Percentiles rank a stretch among this genome's conserved stretches.
Conservation (phyloP, 2,113 vertebrate genomes). For the Henicopernis longicauda region DNA sequence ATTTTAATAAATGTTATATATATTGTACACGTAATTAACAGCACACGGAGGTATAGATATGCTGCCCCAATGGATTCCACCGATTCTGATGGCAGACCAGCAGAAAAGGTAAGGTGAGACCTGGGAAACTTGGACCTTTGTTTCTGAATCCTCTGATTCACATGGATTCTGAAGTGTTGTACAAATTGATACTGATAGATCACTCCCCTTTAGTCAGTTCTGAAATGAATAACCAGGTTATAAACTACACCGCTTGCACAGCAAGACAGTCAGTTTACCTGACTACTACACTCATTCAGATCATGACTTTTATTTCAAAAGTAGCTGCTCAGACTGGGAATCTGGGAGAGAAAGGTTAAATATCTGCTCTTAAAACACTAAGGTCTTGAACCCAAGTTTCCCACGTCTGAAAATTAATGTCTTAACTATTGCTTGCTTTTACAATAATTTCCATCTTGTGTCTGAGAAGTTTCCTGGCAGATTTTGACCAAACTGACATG, state of each 20-base stretch:
- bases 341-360: background rate
- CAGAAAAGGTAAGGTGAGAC: background rate
- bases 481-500: background rate
- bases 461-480: background rate
- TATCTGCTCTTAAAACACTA: background rate
- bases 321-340: background rate
- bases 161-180: background rate
- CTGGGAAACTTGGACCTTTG: background rate
- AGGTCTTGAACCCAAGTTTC: background rate
- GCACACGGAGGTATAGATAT: background rate
- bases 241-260: background rate
- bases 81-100: background rate
- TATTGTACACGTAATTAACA: background rate
- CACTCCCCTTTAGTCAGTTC: background rate
- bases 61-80: background rate
- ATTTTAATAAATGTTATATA: background rate
- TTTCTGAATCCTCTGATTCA: background rate
- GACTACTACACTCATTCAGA: background rate
- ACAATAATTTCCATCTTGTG: background rate
- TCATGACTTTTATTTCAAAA: background rate
- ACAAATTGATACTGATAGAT: background rate
- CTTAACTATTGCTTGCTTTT: background rate
- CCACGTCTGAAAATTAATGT: background rate
- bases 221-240: background rate
- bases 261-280: background rate